phyloP scores from a whole-genome alignment of 2,113 vertebrate species.

The Nothobranchius kuhntae region DNA sequence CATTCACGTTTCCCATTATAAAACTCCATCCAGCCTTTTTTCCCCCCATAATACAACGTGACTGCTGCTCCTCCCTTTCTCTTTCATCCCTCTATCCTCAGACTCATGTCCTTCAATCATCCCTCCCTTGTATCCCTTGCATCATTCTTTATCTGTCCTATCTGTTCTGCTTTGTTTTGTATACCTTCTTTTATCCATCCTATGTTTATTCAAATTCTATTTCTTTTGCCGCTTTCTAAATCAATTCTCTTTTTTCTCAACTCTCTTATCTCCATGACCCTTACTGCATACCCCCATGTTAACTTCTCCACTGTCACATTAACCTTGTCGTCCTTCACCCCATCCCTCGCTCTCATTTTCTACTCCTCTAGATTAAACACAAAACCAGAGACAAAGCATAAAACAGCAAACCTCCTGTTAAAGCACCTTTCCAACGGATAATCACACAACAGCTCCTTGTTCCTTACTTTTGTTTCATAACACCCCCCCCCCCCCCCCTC shows the following conservation, averaged over 20 bases:
- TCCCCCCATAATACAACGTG: not conserved
- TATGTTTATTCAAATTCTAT: not conserved
- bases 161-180: not conserved
- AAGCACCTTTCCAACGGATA: slow-evolving; percentile 54
- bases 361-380: slow-evolving; percentile 13
- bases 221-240: not conserved
- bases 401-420: not conserved
- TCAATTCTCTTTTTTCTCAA: not conserved
- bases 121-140: not conserved
- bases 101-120: not conserved
- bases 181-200: not conserved
- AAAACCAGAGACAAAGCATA: not conserved
- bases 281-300: not conserved
- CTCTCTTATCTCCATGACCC: not conserved
- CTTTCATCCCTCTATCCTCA: slow-evolving; percentile 7
- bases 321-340: not conserved
- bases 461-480: slow-evolving; percentile 22
- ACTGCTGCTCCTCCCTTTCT: slow-evolving; percentile 7
- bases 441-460: slow-evolving; percentile 27
- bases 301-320: not conserved
- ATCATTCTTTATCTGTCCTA: not conserved
- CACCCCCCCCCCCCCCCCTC: not conserved
- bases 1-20: slow-evolving; percentile 32
- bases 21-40: slow-evolving; percentile 17
- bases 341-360: not conserved